Base-by-base conservation (phyloP, 2,113 vertebrate species). In the Nothobranchius kuhntae region DNA sequence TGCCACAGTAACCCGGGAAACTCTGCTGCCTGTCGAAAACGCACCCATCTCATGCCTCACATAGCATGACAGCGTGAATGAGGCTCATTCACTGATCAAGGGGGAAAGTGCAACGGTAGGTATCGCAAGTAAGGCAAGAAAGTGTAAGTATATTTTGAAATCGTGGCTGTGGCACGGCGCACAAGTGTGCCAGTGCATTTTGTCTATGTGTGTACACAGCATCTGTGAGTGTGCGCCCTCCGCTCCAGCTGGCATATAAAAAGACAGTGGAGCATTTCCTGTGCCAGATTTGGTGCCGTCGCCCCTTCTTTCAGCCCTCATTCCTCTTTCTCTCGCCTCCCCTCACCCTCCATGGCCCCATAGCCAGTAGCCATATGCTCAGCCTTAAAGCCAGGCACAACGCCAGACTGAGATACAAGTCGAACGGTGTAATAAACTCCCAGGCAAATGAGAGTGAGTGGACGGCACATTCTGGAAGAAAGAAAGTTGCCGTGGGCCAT, bases 351-450 rank as follows among this genome's bases (percentile, higher is more conserved):
- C 13, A 24, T 61, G 53, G 59, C 78, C 73, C 69, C 67, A 53
- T 56, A 65, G 73, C 85, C 83, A 69, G 51, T 13, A 53, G 74
- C 81, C 83, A 86, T 88, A 89, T 87, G 86, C 82, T 84, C 74
- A 38, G 63, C 61, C 85, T 71, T 81, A 80, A 73, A 84, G 82
- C 66, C 54, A 80, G 76, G 75, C 79, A 65, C 51, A 47, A 46
- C 70, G 68, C 80, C 85, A 84, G 72, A 55, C 57, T 14, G 35
- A 42, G 57, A 60, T 60, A 40, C 69, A 67, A 56, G 73, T 71
- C 44, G 77, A 66, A 55, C 40, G 61, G 44, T 65, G 48, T 61
- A 6, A 62, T 61, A 53, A 12, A 66, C 70, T 51, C 59, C 10
- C 36, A 71, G 74, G 45, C 26, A 47, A 57, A 42, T 60, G 51